Percentiles rank a stretch among this genome's conserved stretches.
These are phyloP conservation scores for Malacoraja senta DNA, from an alignment of 2,797 vertebrate species.

Conservation along the genomic window DNA sequence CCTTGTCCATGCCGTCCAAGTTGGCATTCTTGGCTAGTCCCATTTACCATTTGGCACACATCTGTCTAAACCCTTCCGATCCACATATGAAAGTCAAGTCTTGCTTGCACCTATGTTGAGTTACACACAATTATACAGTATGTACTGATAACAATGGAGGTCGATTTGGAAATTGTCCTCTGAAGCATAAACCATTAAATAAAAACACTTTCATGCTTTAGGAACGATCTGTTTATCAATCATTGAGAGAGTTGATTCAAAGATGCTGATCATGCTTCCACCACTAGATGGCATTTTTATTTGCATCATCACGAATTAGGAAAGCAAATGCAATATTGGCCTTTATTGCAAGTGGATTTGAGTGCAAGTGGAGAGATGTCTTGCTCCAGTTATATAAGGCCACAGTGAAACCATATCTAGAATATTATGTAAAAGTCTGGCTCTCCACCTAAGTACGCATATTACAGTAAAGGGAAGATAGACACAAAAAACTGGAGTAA, in stretches of 20 bases:
- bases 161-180: not conserved
- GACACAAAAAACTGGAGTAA: too few relatives aligned
- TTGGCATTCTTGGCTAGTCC: too few relatives aligned
- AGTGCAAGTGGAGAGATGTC: not conserved
- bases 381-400: too few relatives aligned
- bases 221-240: not conserved
- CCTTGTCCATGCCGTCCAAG: too few relatives aligned
- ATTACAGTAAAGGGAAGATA: too few relatives aligned
- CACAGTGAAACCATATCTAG: too few relatives aligned
- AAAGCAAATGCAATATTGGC: not conserved
- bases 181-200: not conserved
- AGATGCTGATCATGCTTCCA: not conserved
- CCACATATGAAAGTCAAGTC: too few relatives aligned
- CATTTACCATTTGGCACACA: too few relatives aligned
- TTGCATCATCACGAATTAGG: too few relatives aligned
- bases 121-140: not conserved
- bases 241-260: not conserved
- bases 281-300: conserved; percentile 20
- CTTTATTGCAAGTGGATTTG: not conserved
- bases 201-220: not conserved
- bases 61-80: too few relatives aligned
- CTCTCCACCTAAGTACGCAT: not conserved
- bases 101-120: not conserved
- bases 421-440: not conserved
- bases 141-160: not conserved